Conservation (phyloP, 2,797 vertebrate genomes). For the Gymnodraco acuticeps region DNA sequence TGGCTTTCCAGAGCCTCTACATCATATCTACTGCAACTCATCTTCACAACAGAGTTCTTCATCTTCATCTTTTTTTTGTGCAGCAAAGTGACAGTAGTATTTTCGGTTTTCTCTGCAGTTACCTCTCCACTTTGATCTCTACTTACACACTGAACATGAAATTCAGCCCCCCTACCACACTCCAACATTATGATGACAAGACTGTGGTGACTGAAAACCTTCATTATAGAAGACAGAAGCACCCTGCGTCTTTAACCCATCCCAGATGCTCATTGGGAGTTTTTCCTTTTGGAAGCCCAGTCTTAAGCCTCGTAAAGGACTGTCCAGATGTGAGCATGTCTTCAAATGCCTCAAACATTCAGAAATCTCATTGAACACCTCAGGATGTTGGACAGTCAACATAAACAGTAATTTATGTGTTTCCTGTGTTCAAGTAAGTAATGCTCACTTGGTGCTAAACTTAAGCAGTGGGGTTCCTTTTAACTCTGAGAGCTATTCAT, state of each 20-base stretch:
- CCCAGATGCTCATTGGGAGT: conserved; percentile 53
- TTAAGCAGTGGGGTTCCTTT: conserved; percentile 54
- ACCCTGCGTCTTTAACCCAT: conserved; percentile 41
- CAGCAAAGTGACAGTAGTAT: conserved; percentile 33
- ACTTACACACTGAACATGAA: conserved; percentile 16
- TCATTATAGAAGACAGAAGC: conserved; percentile 50
- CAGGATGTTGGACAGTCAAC: conserved; percentile 59
- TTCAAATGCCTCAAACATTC: conserved; percentile 46
- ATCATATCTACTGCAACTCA: conserved; percentile 19
- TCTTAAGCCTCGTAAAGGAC: conserved; percentile 63
- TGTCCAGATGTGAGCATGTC: conserved; percentile 64
- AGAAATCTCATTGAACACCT: conserved; percentile 43
- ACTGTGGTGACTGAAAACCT: conserved; percentile 49
- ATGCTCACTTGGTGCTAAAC: conserved; percentile 25
- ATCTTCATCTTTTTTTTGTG: conserved; percentile 33
- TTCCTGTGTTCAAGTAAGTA: conserved; percentile 60
- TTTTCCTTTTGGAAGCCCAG: conserved; percentile 25
- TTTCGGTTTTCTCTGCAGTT: conserved; percentile 34
- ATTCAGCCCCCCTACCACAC: conserved; percentile 1
- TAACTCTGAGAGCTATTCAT: conserved; percentile 39
- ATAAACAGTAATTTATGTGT: conserved; percentile 65
- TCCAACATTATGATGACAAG: conserved; percentile 27
- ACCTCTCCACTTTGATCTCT: conserved; percentile 45
- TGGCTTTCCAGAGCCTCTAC: conserved; percentile 29
- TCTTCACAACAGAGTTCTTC: conserved; percentile 35